Evolutionary conservation across 2,797 vertebrate species (phyloP).

Genomic region (Harpagifer antarcticus): DNA sequence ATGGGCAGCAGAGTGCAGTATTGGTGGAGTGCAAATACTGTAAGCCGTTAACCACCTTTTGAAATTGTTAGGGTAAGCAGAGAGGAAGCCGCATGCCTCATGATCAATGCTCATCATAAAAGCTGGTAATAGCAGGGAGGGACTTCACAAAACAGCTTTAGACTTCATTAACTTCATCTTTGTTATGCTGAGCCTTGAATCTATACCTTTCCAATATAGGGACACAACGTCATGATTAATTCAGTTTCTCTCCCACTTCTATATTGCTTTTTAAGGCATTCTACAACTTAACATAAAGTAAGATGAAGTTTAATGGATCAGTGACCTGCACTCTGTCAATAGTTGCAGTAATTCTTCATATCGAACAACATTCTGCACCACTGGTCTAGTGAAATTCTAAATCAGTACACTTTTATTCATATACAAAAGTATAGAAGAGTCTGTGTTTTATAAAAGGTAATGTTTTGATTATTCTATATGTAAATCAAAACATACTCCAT

Average conservation of each 20-base stretch:
- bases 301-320: not conserved
- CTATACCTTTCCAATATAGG: not conserved
- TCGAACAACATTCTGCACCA: not conserved
- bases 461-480: no score
- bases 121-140: conserved; percentile 48
- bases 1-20: conserved; percentile 39
- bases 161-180: conserved; percentile 9
- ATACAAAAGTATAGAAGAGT: no score
- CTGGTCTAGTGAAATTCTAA: not conserved
- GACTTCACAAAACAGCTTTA: conserved; percentile 21
- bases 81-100: conserved; percentile 36
- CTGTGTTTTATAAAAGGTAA: no score
- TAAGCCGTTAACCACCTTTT: conserved; percentile 38
- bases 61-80: conserved; percentile 61
- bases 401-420: no score
- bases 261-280: not conserved
- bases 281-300: not conserved
- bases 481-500: no score
- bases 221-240: not conserved
- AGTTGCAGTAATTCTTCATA: no score
- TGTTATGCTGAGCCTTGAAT: not conserved
- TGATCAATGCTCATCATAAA: conserved; percentile 56
- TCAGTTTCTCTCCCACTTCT: not conserved
- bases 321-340: not conserved
- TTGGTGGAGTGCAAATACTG: conserved; percentile 57